Evolutionary conservation across 1,140 invertebrate species (phyloP).

Genomic region (Diabrotica undecimpunctata): DNA sequence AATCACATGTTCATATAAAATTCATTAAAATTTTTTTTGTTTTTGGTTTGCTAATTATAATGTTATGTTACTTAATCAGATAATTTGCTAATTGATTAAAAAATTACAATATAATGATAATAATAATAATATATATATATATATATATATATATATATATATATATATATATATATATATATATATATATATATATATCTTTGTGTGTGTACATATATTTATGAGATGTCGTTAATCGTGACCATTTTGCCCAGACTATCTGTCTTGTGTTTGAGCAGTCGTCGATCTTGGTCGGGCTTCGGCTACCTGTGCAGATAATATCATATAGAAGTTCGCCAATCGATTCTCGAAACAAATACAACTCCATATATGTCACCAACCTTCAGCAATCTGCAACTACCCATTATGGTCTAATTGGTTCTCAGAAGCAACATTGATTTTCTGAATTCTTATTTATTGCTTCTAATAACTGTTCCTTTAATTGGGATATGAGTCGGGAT

Average conservation of each 20-base stretch:
- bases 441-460: constrained; percentile 42
- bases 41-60: no score
- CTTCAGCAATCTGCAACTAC: constrained; percentile 46
- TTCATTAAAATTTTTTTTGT: no score
- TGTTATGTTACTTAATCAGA: no score
- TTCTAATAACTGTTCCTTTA: constrained; percentile 37
- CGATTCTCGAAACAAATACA: constrained; percentile 48
- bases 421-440: constrained; percentile 48
- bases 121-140: no score
- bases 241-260: constrained; percentile 14
- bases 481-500: constrained; percentile 30
- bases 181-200: no score
- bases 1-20: no score
- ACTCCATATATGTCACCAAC: constrained; percentile 45
- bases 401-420: constrained; percentile 49
- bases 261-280: constrained; percentile 11
- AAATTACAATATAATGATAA: no score
- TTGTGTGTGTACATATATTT: no score
- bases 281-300: constrained; percentile 22
- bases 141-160: no score
- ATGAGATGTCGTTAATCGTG: no score
- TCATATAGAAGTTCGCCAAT: constrained; percentile 44
- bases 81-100: no score
- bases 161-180: no score
- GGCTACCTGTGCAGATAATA: constrained; percentile 37